These are phyloP conservation scores for Eulithis testata DNA, from an alignment of 2,888 invertebrate species.

Conservation along the genomic window DNA sequence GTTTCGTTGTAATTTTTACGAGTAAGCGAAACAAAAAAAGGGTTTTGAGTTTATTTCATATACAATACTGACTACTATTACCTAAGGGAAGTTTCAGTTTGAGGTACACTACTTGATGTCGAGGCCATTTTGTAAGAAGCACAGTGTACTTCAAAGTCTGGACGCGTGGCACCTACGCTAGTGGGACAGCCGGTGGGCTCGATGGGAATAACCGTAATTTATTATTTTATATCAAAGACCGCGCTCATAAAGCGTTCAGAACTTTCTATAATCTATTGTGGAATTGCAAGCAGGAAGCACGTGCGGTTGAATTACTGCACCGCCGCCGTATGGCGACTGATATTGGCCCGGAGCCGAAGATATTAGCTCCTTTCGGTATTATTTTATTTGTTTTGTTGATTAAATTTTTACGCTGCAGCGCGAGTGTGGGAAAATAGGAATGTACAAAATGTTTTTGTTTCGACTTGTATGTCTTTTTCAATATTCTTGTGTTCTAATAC, in stretches of 20 bases:
- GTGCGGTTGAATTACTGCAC: slow-evolving; percentile 55
- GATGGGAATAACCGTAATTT: no score
- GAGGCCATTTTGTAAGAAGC: no score
- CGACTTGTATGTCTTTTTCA: neutral
- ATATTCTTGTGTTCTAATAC: no score
- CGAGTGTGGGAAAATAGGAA: neutral
- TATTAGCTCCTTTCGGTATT: slow-evolving; percentile 38
- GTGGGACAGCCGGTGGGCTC: no score
- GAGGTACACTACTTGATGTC: no score
- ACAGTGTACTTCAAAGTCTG: no score
- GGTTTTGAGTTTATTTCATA: no score
- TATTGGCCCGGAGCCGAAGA: slow-evolving; percentile 43
- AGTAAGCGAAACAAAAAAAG: no score
- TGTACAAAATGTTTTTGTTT: neutral
- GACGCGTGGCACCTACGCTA: neutral
- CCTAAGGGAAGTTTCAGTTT: no score
- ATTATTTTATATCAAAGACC: slow-evolving; percentile 2
- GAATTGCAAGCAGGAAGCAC: slow-evolving; percentile 52
- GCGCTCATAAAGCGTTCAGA: slow-evolving; percentile 10
- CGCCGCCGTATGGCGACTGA: slow-evolving; percentile 48
- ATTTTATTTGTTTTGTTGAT: slow-evolving; percentile 32
- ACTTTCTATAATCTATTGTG: slow-evolving; percentile 40
- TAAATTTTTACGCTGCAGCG: slow-evolving; percentile 20
- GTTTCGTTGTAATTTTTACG: no score
- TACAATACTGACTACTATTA: no score